These are phyloP conservation scores for Graphium colonna DNA, from an alignment of 2,888 invertebrate species.

Conservation along the genomic window DNA sequence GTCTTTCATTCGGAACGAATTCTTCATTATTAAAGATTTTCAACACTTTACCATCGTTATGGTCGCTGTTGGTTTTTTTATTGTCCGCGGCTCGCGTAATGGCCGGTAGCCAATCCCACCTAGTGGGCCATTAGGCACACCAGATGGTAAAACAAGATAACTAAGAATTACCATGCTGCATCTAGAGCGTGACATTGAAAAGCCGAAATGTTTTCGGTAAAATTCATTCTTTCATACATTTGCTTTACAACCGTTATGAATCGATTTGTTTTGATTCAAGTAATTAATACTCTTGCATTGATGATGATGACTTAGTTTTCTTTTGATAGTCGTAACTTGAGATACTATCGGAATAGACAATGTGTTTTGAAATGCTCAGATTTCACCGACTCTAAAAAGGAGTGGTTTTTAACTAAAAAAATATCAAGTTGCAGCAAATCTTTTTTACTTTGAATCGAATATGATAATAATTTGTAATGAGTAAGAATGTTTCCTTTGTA, in stretches of 20 bases:
- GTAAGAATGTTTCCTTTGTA: too few relatives aligned
- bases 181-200: constrained; percentile 6
- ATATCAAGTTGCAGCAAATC: too few relatives aligned
- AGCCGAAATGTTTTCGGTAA: not conserved
- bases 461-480: too few relatives aligned
- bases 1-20: constrained; percentile 20
- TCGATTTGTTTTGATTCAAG: too few relatives aligned
- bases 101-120: constrained; percentile 22
- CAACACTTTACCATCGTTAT: constrained; percentile 23
- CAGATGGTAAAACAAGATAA: constrained; percentile 13
- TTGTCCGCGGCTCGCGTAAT: constrained; percentile 16
- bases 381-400: too few relatives aligned
- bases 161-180: not conserved
- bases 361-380: too few relatives aligned
- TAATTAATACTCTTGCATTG: too few relatives aligned
- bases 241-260: not conserved
- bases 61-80: constrained; percentile 17
- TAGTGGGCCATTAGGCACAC: constrained; percentile 20
- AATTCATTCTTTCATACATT: not conserved
- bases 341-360: too few relatives aligned
- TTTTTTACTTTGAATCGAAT: too few relatives aligned
- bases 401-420: too few relatives aligned
- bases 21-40: constrained; percentile 22
- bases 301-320: too few relatives aligned
- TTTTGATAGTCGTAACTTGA: too few relatives aligned